Conservation (phyloP, 2,113 vertebrate species). For the Caloenas nicobarica region DNA sequence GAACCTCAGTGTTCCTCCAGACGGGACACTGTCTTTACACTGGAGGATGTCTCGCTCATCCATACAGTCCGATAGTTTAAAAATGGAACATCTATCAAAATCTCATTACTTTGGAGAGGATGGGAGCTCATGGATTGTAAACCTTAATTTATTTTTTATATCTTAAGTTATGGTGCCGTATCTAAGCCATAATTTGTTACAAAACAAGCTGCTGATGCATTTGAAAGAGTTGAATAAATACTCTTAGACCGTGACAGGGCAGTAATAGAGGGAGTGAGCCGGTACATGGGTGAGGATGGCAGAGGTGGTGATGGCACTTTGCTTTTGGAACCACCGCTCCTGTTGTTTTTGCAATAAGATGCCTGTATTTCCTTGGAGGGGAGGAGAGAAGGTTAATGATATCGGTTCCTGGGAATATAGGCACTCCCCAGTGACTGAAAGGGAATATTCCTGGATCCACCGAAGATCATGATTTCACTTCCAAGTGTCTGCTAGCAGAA, state of each 20-base stretch:
- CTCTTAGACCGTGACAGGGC: not conserved
- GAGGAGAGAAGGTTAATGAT: slow-evolving; percentile 52
- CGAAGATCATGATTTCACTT: slow-evolving; percentile 16
- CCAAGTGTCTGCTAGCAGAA: not conserved
- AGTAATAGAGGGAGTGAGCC: not conserved
- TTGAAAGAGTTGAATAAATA: not conserved
- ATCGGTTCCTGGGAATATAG: slow-evolving; percentile 49
- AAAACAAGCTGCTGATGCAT: slow-evolving; percentile 21
- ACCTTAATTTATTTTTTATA: slow-evolving; percentile 32
- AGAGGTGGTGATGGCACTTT: not conserved
- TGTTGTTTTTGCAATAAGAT: slow-evolving; percentile 64
- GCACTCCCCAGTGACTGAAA: slow-evolving; percentile 42
- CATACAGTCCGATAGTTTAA: not conserved
- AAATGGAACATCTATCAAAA: slow-evolving; percentile 43
- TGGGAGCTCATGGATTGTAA: slow-evolving; percentile 48
- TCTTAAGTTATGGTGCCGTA: slow-evolving; percentile 8
- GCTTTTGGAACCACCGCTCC: slow-evolving; percentile 30
- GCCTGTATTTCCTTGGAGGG: slow-evolving; percentile 9
- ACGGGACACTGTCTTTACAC: not conserved
- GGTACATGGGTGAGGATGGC: not conserved
- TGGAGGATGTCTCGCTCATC: not conserved
- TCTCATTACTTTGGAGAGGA: slow-evolving; percentile 39
- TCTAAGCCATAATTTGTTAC: slow-evolving; percentile 22
- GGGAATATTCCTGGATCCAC: slow-evolving; percentile 49
- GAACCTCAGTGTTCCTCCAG: not conserved